Percentiles rank a stretch among this genome's conserved stretches.
Evolutionary conservation across 1,140 invertebrate species (phyloP).

Genomic region (Globodera ellingtonae): DNA sequence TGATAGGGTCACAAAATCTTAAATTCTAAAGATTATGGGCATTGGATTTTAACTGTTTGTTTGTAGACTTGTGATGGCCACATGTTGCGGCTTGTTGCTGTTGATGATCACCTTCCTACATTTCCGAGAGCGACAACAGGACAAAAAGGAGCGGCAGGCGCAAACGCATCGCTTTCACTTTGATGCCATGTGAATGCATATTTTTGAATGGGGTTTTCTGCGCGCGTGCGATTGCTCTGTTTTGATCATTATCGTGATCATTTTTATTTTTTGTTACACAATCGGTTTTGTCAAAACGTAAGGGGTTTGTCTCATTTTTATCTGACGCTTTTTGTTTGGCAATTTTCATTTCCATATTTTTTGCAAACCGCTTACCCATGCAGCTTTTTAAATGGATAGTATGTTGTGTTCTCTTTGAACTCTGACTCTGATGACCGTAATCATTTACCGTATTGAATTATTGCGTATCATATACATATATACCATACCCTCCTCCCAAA

Average conservation of each 20-base stretch:
- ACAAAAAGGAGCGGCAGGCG: conserved; percentile 75
- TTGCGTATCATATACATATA: no score
- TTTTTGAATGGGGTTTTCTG: not conserved
- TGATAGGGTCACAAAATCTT: not conserved
- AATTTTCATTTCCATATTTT: no score
- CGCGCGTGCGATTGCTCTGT: no score
- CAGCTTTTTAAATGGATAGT: no score
- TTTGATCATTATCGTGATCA: not conserved
- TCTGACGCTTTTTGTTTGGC: no score
- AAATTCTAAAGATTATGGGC: not conserved
- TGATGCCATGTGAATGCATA: conserved; percentile 48
- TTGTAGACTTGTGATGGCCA: conserved; percentile 67
- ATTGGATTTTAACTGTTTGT: conserved; percentile 7
- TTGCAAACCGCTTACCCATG: no score
- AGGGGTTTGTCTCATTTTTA: not conserved
- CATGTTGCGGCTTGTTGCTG: conserved; percentile 82
- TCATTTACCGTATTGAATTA: no score
- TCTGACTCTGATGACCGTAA: no score
- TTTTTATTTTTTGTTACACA: not conserved
- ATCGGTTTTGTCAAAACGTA: not conserved
- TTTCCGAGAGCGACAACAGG: conserved; percentile 84
- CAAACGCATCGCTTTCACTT: conserved; percentile 55
- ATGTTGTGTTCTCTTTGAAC: no score
- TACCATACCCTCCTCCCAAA: no score
- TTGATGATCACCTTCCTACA: conserved; percentile 84